Percentiles rank a stretch among this genome's conserved stretches.
These are phyloP conservation scores for Pseudomyrmex cubaensis DNA, from an alignment of 1,140 invertebrate genomes.

Conservation along the genomic window DNA sequence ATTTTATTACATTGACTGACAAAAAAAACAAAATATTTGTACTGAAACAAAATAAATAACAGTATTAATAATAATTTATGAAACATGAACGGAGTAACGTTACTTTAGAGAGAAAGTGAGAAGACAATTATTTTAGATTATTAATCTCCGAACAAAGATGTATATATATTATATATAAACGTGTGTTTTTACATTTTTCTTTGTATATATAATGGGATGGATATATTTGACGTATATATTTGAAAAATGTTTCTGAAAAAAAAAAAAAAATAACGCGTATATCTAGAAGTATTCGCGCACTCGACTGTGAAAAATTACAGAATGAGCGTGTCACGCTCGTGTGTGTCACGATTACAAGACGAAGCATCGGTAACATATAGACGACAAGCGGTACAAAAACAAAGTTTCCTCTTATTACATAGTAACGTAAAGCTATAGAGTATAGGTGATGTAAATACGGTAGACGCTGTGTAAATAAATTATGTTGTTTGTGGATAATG, in stretches of 20 bases:
- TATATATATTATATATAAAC: constrained; percentile 10
- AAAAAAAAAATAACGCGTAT: constrained; percentile 7
- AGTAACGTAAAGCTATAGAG: constrained; percentile 42
- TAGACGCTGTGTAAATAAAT: constrained; percentile 61
- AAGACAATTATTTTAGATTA: constrained; percentile 14
- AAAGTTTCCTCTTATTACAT: constrained; percentile 60
- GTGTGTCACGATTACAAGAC: constrained; percentile 22
- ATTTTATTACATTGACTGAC: constrained; percentile 31
- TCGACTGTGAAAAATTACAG: neutral
- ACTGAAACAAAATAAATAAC: constrained; percentile 25
- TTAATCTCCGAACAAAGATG: neutral
- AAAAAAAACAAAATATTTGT: constrained; percentile 9
- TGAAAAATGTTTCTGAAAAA: constrained; percentile 7
- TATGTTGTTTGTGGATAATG: constrained; percentile 53
- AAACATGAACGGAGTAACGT: neutral
- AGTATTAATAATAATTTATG: constrained; percentile 35
- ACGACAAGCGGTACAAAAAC: constrained; percentile 61
- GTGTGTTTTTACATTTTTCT: neutral
- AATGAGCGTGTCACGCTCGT: neutral
- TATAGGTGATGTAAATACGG: constrained; percentile 52
- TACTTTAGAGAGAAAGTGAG: neutral
- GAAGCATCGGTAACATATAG: constrained; percentile 40
- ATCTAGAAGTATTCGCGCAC: constrained; percentile 29
- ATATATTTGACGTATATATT: neutral
- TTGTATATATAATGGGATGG: neutral